Evolutionary conservation across 2,888 invertebrate species (phyloP).

Genomic region (Pandemis heparana): DNA sequence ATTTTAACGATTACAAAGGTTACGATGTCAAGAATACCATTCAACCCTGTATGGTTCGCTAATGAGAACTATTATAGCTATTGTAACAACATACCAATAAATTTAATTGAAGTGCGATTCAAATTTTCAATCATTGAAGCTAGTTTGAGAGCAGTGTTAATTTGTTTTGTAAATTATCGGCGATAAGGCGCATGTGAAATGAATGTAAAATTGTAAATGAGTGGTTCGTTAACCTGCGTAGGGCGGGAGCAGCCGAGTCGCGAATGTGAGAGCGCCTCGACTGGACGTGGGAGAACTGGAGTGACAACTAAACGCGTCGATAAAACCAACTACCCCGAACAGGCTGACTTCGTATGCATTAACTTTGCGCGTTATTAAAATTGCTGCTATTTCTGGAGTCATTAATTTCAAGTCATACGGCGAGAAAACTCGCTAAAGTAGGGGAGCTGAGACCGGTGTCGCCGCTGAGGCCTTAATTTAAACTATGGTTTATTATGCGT

Average conservation of each 20-base stretch:
- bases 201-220: conserved; percentile 55
- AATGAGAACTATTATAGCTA: conserved; percentile 30
- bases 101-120: not conserved
- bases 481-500: conserved; percentile 25
- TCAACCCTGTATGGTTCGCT: conserved; percentile 30
- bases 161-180: conserved; percentile 29
- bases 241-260: conserved; percentile 56
- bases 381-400: conserved; percentile 64
- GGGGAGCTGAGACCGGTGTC: conserved; percentile 18
- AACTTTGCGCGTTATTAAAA: conserved; percentile 67
- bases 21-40: conserved; percentile 30
- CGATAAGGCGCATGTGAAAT: conserved; percentile 27
- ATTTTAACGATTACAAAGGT: conserved; percentile 34
- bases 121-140: conserved; percentile 2
- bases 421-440: conserved; percentile 33
- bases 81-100: conserved; percentile 6
- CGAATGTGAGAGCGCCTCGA: conserved; percentile 55
- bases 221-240: conserved; percentile 72
- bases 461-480: conserved; percentile 19
- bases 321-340: conserved; percentile 53
- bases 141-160: conserved; percentile 24
- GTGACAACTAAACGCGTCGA: conserved; percentile 62
- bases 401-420: conserved; percentile 53
- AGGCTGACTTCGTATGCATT: conserved; percentile 60
- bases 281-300: conserved; percentile 81